Conservation (phyloP, 2,113 vertebrate species). For the Coturnix japonica region DNA sequence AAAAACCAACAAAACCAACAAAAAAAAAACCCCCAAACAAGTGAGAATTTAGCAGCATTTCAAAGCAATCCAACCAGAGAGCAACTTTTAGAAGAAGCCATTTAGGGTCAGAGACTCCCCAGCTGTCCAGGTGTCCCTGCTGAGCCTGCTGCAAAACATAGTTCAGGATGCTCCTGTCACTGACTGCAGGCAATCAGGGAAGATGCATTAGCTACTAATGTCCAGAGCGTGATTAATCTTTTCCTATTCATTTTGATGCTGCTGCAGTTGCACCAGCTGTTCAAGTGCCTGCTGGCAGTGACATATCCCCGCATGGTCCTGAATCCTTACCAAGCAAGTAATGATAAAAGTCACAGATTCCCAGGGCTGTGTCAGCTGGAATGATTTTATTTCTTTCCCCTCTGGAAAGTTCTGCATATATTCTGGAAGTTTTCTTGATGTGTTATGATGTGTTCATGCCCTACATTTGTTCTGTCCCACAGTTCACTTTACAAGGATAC, state of each 20-base stretch:
- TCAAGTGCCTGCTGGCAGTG: constrained; percentile 57
- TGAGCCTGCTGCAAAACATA: constrained; percentile 20
- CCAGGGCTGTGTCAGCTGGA: constrained; percentile 19
- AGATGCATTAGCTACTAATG: constrained; percentile 37
- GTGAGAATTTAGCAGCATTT: neutral
- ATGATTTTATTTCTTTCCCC: neutral
- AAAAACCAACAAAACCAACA: neutral
- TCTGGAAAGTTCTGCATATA: constrained; percentile 3
- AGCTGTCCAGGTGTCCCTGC: constrained; percentile 34
- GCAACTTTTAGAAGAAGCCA: constrained; percentile 38
- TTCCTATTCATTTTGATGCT: constrained; percentile 27
- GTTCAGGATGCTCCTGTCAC: constrained; percentile 51
- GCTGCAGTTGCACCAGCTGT: constrained; percentile 66
- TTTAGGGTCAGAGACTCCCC: constrained; percentile 24
- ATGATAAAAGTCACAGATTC: constrained; percentile 27
- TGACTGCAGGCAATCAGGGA: constrained; percentile 17
- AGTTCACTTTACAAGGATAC: neutral
- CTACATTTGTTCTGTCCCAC: fast-evolving
- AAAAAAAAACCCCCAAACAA: neutral
- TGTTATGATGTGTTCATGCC: neutral
- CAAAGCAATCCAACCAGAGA: neutral
- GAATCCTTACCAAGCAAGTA: constrained; percentile 42
- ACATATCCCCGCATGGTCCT: constrained; percentile 36
- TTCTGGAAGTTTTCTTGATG: neutral
- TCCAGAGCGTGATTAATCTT: constrained; percentile 61